Percentiles rank a stretch among this genome's conserved stretches.
These are phyloP conservation scores for Nesogale talazaci DNA, from an alignment of 2,113 vertebrate species.

Conservation along the genomic window DNA sequence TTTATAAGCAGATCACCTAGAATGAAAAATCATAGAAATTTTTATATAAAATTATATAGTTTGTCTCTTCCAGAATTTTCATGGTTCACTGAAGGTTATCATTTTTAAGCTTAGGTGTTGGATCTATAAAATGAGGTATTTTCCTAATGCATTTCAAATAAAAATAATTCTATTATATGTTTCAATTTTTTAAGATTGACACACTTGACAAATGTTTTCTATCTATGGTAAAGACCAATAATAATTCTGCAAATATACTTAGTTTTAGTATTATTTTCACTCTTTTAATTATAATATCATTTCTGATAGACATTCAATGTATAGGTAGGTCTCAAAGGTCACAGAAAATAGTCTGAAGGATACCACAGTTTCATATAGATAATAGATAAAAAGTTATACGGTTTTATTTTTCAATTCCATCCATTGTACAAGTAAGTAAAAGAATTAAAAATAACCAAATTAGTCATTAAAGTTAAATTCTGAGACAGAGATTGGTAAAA, in stretches of 20 bases:
- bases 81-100: neutral
- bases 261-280: slow-evolving; percentile 3
- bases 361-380: no score
- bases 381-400: no score
- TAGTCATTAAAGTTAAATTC: no score
- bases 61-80: neutral
- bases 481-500: no score
- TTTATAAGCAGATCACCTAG: neutral
- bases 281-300: neutral
- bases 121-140: neutral
- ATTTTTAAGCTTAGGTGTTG: neutral
- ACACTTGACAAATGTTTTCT: neutral
- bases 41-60: neutral
- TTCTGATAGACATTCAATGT: no score
- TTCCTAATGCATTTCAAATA: neutral
- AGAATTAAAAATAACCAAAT: no score
- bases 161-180: neutral
- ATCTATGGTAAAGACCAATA: neutral
- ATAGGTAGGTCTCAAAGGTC: no score
- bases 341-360: no score
- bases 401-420: no score
- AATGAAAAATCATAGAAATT: neutral
- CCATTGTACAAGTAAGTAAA: no score
- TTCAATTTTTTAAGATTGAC: neutral
- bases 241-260: neutral